Evolutionary conservation across 2,113 vertebrate species (phyloP), one percentile per base, ranked within the genome.

Genomic region (Pelecanus crispus): DNA sequence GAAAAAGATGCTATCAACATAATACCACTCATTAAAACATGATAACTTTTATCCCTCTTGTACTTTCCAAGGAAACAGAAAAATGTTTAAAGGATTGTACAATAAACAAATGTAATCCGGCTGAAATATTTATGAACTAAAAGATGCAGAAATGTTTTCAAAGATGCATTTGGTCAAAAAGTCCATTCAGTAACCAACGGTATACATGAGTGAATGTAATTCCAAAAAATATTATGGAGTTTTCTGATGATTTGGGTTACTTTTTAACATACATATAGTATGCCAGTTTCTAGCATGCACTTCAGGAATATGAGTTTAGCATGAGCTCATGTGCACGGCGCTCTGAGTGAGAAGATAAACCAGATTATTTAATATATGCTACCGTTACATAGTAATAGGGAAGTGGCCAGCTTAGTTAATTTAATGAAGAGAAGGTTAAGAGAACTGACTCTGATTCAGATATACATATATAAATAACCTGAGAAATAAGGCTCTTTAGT

Each of bases 91-190:
- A 86, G 47, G 9, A 6, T 3, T 89, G 62, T 4, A 74, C 36
- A 92, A 71, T 10, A 78, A 88, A 83, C 17, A 83, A 90, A 40
- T 13, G 42, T 77, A 88, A 88, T 6, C 31, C 45, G 17, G 21
- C 40, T 95, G 59, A 96, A 97, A 95, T 81, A 94, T 94, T 92
- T 31, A 95, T 63, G 67, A 90, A 49, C 26, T 38, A 26, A 38
- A 79, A 84, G 22, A 56, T 11, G 52, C 34, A 89, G 85, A 81
- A 68, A 59, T 44, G 42, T 75, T 80, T 88, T 92, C 13, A 88
- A 88, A 75, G 53, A 52, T 26, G 59, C 17, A 49, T 80, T 73
- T 93, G 58, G 63, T 56, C 4, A 7, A 49, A 6, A 90, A 59
- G 19, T 45, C 40, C 32, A 38, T 59, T 55, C 1, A 0, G 34